These are phyloP conservation scores for Macrocentrus cingulum DNA, from an alignment of 1,140 invertebrate genomes.

Conservation along the genomic window DNA sequence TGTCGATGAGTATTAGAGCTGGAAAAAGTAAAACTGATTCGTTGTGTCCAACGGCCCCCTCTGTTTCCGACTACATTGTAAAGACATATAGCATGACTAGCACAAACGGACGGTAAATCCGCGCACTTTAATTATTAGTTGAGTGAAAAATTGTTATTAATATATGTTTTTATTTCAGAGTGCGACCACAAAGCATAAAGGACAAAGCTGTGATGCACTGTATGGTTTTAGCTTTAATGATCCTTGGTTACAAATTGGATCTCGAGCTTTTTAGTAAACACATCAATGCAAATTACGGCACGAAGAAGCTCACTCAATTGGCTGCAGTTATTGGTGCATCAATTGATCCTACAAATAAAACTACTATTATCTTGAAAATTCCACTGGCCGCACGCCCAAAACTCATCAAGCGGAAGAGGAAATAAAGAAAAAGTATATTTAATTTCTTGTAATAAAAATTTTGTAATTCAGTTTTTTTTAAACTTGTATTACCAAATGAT, in stretches of 20 bases:
- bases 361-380: slow-evolving; percentile 47
- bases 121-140: neutral
- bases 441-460: no score
- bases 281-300: slow-evolving; percentile 38
- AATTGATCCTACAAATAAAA: slow-evolving; percentile 46
- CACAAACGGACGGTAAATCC: slow-evolving; percentile 47
- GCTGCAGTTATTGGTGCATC: slow-evolving; percentile 51
- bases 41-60: slow-evolving; percentile 38
- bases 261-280: slow-evolving; percentile 51
- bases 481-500: no score
- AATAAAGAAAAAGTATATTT: slow-evolving; percentile 10
- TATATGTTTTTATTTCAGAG: slow-evolving; percentile 45
- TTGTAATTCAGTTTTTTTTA: no score
- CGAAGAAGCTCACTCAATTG: slow-evolving; percentile 56
- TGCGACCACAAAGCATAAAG: slow-evolving; percentile 51
- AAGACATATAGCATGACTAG: slow-evolving; percentile 49
- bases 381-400: slow-evolving; percentile 49
- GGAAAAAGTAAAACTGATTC: slow-evolving; percentile 45
- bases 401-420: slow-evolving; percentile 33
- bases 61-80: slow-evolving; percentile 48
- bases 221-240: slow-evolving; percentile 52
- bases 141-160: neutral
- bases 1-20: slow-evolving; percentile 46
- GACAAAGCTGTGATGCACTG: slow-evolving; percentile 59
- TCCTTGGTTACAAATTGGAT: slow-evolving; percentile 47